Base-by-base conservation (phyloP, 2,888 invertebrate species). In the Deladenus siricidicola region DNA sequence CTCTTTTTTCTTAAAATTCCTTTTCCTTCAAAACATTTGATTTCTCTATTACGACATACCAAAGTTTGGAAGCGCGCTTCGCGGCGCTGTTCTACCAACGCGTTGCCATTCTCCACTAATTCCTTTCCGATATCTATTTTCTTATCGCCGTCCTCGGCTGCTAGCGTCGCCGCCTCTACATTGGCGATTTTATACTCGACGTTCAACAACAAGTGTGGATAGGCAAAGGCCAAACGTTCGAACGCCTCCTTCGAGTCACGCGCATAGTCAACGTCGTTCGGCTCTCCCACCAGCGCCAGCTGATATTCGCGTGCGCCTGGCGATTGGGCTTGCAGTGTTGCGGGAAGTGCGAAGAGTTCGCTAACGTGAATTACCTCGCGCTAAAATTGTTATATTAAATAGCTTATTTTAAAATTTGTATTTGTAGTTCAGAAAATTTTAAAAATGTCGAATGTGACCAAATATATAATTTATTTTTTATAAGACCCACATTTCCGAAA, bases 61-160 rank as follows among this genome's bases (percentile, higher is more conserved):
- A 92, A 81, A 79, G 86, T 85, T 64, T 86, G 85, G 68, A 93
- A 85, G 71, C 89, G 86, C 67, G 86, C 86, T 78, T 92, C 92
- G 70, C 88, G 86, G 66, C 87, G 67, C 62, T 85, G 84, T 59
- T 92, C 91, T 69, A 88, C 86, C 64, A 92, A 81, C 47, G 91
- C 85, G 61, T 88, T 84, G 1, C 96, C 96, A 70, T 92, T 90
- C 62, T 86, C 84, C 61, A 96, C 86, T 65, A 98, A 84, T 70
- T 85, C 85, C 82, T 89, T 87, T 50, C 85, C 85, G 66, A 89
- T 81, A 77, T 89, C 88, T 39, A 85, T 84, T 65, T 86, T 85
- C 50, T 67, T 62, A 8, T 71, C 72, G 34, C 66, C 58, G 47
- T 69, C 66, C 44, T 70, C 68, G 19, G 48, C 42, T 43, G 28